Evolutionary conservation across 2,113 vertebrate species (phyloP).

Genomic region (Megaceryle torquata): DNA sequence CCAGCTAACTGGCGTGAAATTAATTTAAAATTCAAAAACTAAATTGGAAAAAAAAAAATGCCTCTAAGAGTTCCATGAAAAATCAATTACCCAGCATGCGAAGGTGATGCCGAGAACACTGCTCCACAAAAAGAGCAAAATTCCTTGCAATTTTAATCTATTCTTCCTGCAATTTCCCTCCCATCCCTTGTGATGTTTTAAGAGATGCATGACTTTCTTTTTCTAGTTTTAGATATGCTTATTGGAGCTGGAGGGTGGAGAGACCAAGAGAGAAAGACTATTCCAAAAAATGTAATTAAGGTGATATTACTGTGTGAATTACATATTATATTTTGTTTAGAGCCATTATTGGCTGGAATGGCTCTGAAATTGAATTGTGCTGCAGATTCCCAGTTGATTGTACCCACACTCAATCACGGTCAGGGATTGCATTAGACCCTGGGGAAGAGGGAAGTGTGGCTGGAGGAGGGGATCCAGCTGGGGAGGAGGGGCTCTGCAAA

Average conservation of each 20-base stretch:
- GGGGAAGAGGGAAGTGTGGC: background rate
- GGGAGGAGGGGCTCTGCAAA: background rate
- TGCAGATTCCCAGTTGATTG: constrained; percentile 10
- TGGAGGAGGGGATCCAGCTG: background rate
- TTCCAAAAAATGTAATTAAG: constrained; percentile 63
- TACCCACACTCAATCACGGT: background rate
- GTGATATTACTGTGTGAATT: constrained; percentile 56
- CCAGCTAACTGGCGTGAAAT: background rate
- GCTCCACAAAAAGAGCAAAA: constrained; percentile 7
- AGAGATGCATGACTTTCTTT: background rate
- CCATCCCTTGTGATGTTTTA: constrained; percentile 15
- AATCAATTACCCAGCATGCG: constrained; percentile 27
- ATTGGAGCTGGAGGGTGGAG: constrained; percentile 28
- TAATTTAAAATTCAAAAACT: constrained; percentile 37
- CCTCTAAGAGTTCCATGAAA: background rate
- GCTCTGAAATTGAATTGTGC: constrained; percentile 59
- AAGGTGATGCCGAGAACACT: background rate
- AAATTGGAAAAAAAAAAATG: background rate
- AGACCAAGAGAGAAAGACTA: background rate
- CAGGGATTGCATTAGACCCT: background rate
- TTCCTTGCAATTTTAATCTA: constrained; percentile 37
- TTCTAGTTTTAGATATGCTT: constrained; percentile 24
- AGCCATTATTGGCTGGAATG: constrained; percentile 62
- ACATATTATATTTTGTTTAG: constrained; percentile 64
- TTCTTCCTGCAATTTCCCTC: constrained; percentile 31